Evolutionary conservation across 2,797 vertebrate genomes (phyloP).

Genomic region (Enteromius afrohamiltoni): DNA sequence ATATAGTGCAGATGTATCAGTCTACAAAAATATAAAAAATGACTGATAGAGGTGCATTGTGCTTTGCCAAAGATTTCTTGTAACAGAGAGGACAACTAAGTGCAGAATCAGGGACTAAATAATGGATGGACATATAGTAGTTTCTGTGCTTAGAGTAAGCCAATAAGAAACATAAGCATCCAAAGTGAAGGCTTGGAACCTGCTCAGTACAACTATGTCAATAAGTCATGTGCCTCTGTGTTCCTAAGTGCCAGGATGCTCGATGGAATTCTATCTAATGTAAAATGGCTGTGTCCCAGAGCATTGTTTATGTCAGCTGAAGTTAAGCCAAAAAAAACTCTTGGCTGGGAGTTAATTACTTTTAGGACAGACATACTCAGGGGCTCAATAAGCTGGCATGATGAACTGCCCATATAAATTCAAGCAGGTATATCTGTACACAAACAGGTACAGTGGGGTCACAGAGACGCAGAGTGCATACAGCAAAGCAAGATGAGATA

Average conservation of each 20-base stretch:
- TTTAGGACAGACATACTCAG: conserved; percentile 76
- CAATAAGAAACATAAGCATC: conserved; percentile 60
- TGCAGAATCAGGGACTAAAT: conserved; percentile 66
- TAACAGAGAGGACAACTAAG: conserved; percentile 37
- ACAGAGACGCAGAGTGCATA: conserved; percentile 63
- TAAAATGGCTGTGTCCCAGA: conserved; percentile 72
- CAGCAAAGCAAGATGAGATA: neutral
- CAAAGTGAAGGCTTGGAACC: conserved; percentile 73
- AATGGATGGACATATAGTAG: conserved; percentile 56
- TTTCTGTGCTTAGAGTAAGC: conserved; percentile 59
- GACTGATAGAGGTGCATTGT: neutral
- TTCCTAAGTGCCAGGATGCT: conserved; percentile 78
- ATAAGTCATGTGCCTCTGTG: conserved; percentile 75
- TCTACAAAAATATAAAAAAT: neutral
- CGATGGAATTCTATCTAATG: conserved; percentile 79
- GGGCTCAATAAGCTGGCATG: conserved; percentile 80
- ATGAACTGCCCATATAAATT: conserved; percentile 81
- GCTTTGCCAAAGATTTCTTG: conserved; percentile 10
- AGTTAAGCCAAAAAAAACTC: conserved; percentile 75
- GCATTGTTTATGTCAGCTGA: conserved; percentile 73
- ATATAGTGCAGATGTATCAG: neutral
- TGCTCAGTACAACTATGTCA: conserved; percentile 69
- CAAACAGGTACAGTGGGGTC: conserved; percentile 49
- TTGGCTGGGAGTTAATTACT: conserved; percentile 82
- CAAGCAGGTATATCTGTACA: conserved; percentile 71